Base-by-base conservation (phyloP, 2,888 invertebrate genomes). In the Argyresthia goedartella region DNA sequence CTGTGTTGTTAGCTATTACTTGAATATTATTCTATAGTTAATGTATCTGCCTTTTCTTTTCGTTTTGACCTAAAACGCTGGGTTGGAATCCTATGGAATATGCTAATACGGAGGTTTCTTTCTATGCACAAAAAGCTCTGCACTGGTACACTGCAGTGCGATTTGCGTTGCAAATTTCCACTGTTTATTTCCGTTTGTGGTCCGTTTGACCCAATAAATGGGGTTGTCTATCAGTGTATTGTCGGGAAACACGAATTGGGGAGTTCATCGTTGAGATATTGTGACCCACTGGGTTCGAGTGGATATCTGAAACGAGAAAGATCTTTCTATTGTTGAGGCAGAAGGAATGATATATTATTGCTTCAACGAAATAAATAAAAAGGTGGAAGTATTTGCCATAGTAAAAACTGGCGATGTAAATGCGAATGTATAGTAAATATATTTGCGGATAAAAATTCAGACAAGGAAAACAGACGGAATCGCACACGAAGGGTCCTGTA, bases 111-210 rank as follows among this genome's bases (percentile, higher is more conserved):
- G 68, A 68, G 73, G 73, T 81, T 81, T 77, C 81, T 82, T 82
- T 78, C 69, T 73, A 71, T 73, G 69, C 76, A 81, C 81, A 84
- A 84, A 84, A 86, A 85, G 75, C 81, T 79, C 86, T 84, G 86
- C 86, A 85, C 82, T 77, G 75, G 73, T 75, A 71, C 51, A 81
- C 86, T 85, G 86, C 86, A 86, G 79, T 86, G 84, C 80, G 80
- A 84, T 85, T 84, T 85, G 82, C 74, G 72, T 82, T 85, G 85
- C 84, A 80, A 84, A 81, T 85, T 82, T 71, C 67, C 57, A 65
- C 56, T 52, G 39, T 49, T 48, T 50, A 43, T 47, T 43, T 49
- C 45, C 33, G 35, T 49, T 41, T 45, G 35, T 49, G 45, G 41
- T 47, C 15, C 36, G 44, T 49, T 43, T 49, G 49, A 36, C 43